Evolutionary conservation across 1,140 invertebrate genomes (phyloP).

Genomic region (Drosophila sp.): DNA sequence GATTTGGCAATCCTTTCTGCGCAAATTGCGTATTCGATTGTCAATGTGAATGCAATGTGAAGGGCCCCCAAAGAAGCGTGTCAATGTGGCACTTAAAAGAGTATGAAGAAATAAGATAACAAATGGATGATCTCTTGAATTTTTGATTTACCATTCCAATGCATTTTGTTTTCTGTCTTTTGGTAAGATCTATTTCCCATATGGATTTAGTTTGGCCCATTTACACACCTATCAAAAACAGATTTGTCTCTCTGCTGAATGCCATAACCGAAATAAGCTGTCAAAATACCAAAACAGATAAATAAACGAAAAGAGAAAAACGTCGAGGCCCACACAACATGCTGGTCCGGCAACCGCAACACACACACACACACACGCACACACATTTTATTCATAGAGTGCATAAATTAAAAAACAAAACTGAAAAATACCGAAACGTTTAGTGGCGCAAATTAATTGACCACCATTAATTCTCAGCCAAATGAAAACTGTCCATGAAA

Average conservation of each 20-base stretch:
- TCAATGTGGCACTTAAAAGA: constrained; percentile 38
- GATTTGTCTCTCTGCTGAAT: constrained; percentile 48
- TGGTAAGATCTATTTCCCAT: constrained; percentile 34
- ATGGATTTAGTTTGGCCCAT: constrained; percentile 51
- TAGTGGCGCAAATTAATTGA: constrained; percentile 79
- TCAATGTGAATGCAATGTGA: constrained; percentile 62
- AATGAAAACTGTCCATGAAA: constrained; percentile 48
- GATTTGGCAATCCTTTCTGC: constrained; percentile 33
- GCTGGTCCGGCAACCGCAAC: constrained; percentile 51
- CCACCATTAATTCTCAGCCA: constrained; percentile 63
- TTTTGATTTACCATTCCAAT: neutral
- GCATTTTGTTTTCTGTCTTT: neutral
- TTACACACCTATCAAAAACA: constrained; percentile 66
- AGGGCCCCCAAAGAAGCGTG: constrained; percentile 62
- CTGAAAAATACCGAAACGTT: constrained; percentile 61
- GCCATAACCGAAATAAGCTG: constrained; percentile 61
- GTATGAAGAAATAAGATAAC: constrained; percentile 17
- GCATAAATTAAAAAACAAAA: constrained; percentile 57
- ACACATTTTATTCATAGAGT: neutral
- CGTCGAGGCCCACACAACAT: constrained; percentile 47
- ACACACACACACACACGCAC: constrained; percentile 13
- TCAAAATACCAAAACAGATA: constrained; percentile 56
- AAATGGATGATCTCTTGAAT: constrained; percentile 4
- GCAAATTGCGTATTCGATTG: constrained; percentile 72
- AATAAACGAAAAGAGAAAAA: constrained; percentile 28